phyloP scores from a whole-genome alignment of 2,888 invertebrate species.

The Lissocephala sabroskyi region DNA sequence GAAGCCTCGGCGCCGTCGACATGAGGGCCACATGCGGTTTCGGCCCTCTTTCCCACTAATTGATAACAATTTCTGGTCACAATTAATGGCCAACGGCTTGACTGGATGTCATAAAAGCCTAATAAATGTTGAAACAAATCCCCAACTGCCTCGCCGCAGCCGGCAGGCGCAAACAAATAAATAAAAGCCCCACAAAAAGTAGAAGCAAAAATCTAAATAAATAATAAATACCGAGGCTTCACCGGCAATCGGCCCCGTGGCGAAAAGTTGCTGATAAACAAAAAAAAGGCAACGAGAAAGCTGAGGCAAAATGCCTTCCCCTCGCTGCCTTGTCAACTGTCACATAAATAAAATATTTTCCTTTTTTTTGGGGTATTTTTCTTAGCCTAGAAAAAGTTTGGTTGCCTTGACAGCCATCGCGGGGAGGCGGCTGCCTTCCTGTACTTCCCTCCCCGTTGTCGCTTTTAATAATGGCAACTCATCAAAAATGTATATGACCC shows the following conservation, averaged over 20 bases:
- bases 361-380: conserved; percentile 14
- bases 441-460: conserved; percentile 26
- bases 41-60: conserved; percentile 35
- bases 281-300: conserved; percentile 16
- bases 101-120: too few relatives aligned
- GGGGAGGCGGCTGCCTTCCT: not conserved
- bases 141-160: not conserved
- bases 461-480: conserved; percentile 66
- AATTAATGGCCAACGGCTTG: conserved; percentile 39
- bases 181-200: conserved; percentile 1
- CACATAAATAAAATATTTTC: conserved; percentile 54
- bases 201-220: conserved; percentile 25
- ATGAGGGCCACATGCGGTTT: conserved; percentile 14
- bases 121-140: too few relatives aligned
- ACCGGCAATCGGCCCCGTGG: conserved; percentile 1
- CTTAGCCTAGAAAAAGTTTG: conserved; percentile 28
- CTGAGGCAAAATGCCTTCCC: conserved; percentile 12
- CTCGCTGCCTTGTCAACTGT: conserved; percentile 38
- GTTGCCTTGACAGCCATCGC: conserved; percentile 8
- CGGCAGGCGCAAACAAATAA: not conserved
- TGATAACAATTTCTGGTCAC: conserved; percentile 53
- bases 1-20: conserved; percentile 7
- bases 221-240: conserved; percentile 24
- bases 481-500: conserved; percentile 69
- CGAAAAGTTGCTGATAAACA: conserved; percentile 24